Evolutionary conservation across 1,140 invertebrate species (phyloP).

Genomic region (Dendroctonus valens): DNA sequence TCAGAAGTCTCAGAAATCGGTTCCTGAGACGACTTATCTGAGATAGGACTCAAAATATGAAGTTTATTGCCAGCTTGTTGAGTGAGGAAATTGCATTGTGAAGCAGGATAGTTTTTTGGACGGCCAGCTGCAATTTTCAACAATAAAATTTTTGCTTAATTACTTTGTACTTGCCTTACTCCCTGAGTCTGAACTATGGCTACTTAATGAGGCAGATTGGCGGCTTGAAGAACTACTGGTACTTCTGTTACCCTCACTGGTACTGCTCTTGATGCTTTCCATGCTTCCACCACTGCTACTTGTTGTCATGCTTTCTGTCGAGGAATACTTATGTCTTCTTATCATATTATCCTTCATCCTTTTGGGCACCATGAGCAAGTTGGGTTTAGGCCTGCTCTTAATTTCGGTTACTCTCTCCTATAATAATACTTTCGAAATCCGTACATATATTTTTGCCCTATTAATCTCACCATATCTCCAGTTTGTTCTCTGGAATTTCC

Average conservation of each 20-base stretch:
- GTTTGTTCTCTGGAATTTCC: constrained; percentile 37
- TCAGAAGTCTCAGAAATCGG: constrained; percentile 75
- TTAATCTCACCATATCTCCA: constrained; percentile 45
- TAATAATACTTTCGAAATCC: background rate
- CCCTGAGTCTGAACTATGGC: constrained; percentile 78
- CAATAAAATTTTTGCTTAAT: background rate
- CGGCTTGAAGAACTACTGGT: constrained; percentile 77
- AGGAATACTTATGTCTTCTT: constrained; percentile 73
- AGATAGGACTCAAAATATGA: constrained; percentile 84
- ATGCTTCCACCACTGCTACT: constrained; percentile 81
- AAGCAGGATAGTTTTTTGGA: constrained; percentile 55
- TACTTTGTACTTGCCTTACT: constrained; percentile 45
- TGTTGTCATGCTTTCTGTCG: constrained; percentile 81
- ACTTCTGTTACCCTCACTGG: constrained; percentile 77
- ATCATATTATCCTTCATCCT: constrained; percentile 60
- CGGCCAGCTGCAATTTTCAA: constrained; percentile 37
- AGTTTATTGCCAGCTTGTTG: constrained; percentile 66
- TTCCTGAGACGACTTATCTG: constrained; percentile 86
- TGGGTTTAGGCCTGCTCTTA: constrained; percentile 62
- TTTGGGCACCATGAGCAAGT: constrained; percentile 67
- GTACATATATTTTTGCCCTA: background rate
- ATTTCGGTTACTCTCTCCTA: constrained; percentile 54
- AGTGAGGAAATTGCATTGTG: constrained; percentile 62
- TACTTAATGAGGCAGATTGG: constrained; percentile 75
- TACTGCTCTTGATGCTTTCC: constrained; percentile 78